Evolutionary conservation across 92 coral and sea anemone species (phyloP).

Genomic region (Metridium senile): DNA sequence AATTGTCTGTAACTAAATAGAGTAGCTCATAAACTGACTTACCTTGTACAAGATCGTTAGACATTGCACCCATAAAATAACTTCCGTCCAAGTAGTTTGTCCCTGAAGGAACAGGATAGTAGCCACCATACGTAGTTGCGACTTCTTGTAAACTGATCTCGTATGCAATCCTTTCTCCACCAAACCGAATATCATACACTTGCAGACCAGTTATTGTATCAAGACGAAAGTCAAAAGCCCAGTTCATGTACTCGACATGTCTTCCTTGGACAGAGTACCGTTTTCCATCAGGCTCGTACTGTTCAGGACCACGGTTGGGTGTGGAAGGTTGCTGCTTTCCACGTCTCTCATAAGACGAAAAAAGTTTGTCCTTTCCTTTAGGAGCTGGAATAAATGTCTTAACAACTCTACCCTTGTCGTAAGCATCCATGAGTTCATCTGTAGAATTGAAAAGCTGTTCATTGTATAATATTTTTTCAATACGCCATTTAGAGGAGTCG

Average conservation of each 20-base stretch:
- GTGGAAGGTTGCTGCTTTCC: slow-evolving; percentile 52
- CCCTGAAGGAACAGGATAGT: slow-evolving; percentile 51
- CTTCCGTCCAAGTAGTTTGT: not conserved
- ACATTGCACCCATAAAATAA: not conserved
- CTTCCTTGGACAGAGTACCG: slow-evolving; percentile 61
- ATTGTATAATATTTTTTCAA: slow-evolving; percentile 55
- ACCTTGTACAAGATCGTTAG: not conserved
- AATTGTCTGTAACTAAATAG: too few species aligned
- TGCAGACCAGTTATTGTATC: slow-evolving; percentile 55
- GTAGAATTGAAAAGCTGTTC: slow-evolving; percentile 56
- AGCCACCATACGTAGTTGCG: slow-evolving; percentile 63
- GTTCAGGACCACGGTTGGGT: slow-evolving; percentile 63
- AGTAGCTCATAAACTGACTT: too few species aligned
- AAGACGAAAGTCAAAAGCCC: slow-evolving; percentile 75
- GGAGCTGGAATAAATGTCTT: slow-evolving; percentile 46
- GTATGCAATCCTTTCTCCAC: slow-evolving; percentile 64
- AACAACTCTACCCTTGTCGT: slow-evolving; percentile 16
- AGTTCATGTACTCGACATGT: slow-evolving; percentile 74
- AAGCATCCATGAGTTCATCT: slow-evolving; percentile 42
- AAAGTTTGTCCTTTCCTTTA: slow-evolving; percentile 9
- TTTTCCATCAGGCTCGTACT: slow-evolving; percentile 75
- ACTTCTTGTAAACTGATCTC: slow-evolving; percentile 77
- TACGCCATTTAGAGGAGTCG: slow-evolving; percentile 54
- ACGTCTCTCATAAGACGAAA: slow-evolving; percentile 48
- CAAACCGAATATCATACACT: slow-evolving; percentile 66